A percentile compares a stretch with the other conserved stretches of the same genome.
Conservation (phyloP, 2,888 invertebrate species). For the Ornithoptera priamus region DNA sequence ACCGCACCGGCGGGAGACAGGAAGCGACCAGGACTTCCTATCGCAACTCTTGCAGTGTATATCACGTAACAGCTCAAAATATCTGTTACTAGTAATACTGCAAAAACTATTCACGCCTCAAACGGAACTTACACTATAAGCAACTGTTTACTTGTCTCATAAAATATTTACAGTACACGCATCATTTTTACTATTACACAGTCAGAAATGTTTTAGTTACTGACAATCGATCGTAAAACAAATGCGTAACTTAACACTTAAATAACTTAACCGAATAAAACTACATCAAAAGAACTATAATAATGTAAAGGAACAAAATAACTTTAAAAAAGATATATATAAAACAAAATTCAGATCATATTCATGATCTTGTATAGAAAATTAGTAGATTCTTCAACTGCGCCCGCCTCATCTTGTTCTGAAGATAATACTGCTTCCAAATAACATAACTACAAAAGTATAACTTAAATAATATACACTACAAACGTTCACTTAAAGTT, state of each 20-base stretch:
- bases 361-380: not conserved
- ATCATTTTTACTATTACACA: not conserved
- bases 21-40: not conserved
- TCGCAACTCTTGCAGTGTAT: not conserved
- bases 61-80: not conserved
- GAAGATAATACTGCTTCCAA: constrained; percentile 28
- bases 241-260: not conserved
- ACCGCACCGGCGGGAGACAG: no score
- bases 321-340: not conserved
- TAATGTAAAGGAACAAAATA: not conserved
- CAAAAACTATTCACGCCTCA: not conserved
- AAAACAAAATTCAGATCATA: not conserved
- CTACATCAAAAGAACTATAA: not conserved
- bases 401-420: constrained; percentile 18
- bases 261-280: not conserved
- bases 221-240: not conserved
- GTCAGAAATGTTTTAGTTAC: not conserved
- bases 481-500: not conserved
- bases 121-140: not conserved
- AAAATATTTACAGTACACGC: not conserved
- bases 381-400: not conserved
- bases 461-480: not conserved
- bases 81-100: not conserved
- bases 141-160: not conserved
- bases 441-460: constrained; percentile 18